Base-by-base conservation (phyloP, 1,140 invertebrate species). In the Rhizoglyphus robini region DNA sequence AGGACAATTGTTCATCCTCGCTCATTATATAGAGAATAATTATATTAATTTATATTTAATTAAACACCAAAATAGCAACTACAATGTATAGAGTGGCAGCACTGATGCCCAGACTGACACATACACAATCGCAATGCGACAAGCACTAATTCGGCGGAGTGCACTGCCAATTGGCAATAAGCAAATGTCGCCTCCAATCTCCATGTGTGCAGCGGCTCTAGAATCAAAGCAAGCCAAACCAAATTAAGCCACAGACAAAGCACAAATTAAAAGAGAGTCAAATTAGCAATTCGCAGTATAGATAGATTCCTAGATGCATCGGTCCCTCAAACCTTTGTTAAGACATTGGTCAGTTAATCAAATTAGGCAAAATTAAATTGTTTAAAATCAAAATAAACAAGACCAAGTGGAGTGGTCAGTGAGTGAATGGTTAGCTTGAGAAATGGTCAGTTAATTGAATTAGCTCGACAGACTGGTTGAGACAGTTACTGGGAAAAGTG, bases 301-400 rank as follows among this genome's bases (percentile, higher is more conserved):
- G n/a, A n/a, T n/a, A n/a, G n/a, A n/a, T n/a, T n/a, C n/a, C n/a
- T n/a, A n/a, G n/a, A n/a, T n/a, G n/a, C n/a, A n/a, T n/a, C n/a
- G n/a, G n/a, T n/a, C n/a, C n/a, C n/a, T n/a, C n/a, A n/a, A n/a
- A n/a, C n/a, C n/a, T n/a, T n/a, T n/a, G n/a, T n/a, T n/a, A n/a
- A n/a, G n/a, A n/a, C n/a, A n/a, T 32, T 54, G 23, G 51, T 54
- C 8, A 54, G 51, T 23, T 27, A 54, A 54, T 54, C 23, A 20
- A 54, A 54, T 54, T 32, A 54, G 31, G 8, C 8, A 54, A 54
- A 54, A 54, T 32, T 54, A 54, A 54, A 54, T 54, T 8, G 51
- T 54, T 54, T 54, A 54, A 54, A 54, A 54, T 54, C 51, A 54
- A 54, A 54, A 54, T 54, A 54, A 54, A 54, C 51, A 54, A 18